Evolutionary conservation across 1,140 invertebrate genomes (phyloP).

Genomic region (Trichonephila clavata): DNA sequence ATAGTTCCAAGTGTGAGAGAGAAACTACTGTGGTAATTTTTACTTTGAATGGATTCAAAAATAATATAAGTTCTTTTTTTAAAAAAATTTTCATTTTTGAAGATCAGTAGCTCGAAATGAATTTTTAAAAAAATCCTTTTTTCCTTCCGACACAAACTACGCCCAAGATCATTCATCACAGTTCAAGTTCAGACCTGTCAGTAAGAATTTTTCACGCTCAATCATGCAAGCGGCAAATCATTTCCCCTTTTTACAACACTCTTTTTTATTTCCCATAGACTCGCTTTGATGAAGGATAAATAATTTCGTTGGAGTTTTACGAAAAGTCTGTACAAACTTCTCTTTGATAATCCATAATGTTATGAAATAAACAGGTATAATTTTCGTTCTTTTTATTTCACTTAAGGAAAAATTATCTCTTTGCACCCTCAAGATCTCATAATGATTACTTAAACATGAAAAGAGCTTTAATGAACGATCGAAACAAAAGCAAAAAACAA

Average conservation of each 20-base stretch:
- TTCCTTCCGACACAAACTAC: neutral
- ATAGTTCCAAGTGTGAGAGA: too few relatives aligned
- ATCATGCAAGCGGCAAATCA: slow-evolving; percentile 6
- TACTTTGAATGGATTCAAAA: too few relatives aligned
- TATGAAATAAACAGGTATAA: neutral
- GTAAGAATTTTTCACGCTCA: slow-evolving; percentile 7
- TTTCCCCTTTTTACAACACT: neutral
- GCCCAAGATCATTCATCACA: neutral
- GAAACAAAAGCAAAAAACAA: too few relatives aligned
- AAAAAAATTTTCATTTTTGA: too few relatives aligned
- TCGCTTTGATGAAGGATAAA: neutral
- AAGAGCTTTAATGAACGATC: too few relatives aligned
- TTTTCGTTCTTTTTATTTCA: neutral
- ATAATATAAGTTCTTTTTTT: too few relatives aligned
- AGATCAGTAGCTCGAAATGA: neutral
- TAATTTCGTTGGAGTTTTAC: neutral
- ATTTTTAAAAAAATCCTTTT: neutral
- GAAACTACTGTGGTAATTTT: too few relatives aligned
- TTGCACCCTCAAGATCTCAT: neutral
- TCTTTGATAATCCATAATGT: neutral
- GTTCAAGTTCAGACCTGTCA: neutral
- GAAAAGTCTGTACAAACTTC: neutral
- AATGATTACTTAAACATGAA: neutral
- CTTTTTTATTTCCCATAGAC: neutral
- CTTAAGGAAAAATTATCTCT: neutral